Evolutionary conservation across 2,888 invertebrate genomes (phyloP).

Genomic region (Catotricha subobsoleta): DNA sequence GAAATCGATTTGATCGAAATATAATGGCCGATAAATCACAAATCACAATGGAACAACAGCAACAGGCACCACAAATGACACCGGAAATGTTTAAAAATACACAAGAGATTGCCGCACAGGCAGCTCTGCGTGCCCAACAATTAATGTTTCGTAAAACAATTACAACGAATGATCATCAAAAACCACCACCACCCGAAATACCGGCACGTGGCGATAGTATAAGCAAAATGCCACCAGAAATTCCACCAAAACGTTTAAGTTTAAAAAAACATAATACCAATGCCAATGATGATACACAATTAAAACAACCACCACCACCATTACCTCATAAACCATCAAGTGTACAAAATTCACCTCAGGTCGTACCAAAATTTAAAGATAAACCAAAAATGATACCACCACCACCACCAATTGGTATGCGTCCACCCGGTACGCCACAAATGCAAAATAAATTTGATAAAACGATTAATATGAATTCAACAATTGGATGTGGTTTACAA

Average conservation of each 20-base stretch:
- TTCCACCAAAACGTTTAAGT: constrained; percentile 28
- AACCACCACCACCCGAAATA: constrained; percentile 28
- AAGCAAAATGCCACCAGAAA: constrained; percentile 24
- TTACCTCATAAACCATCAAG: constrained; percentile 25
- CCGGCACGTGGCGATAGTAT: constrained; percentile 23
- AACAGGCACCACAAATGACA: constrained; percentile 21
- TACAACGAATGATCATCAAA: constrained; percentile 14
- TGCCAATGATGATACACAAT: constrained; percentile 2
- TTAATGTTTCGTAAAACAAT: constrained; percentile 18
- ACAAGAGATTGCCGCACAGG: constrained; percentile 28
- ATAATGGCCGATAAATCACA: constrained; percentile 1
- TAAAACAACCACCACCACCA: constrained; percentile 20
- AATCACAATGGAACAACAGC: no score
- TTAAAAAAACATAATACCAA: constrained; percentile 18
- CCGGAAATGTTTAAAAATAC: constrained; percentile 27
- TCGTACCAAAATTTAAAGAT: constrained; percentile 22
- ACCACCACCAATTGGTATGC: constrained; percentile 9
- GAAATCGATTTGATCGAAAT: no score
- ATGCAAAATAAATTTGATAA: constrained; percentile 11
- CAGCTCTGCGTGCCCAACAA: constrained; percentile 27
- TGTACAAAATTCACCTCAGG: constrained; percentile 25
- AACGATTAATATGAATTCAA: not conserved
- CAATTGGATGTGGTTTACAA: no score
- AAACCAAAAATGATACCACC: constrained; percentile 17
- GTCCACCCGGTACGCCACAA: constrained; percentile 9